Evolutionary conservation across 2,797 vertebrate genomes (phyloP), one percentile per base, ranked within the genome.

Genomic region (Austrolebias charrua): DNA sequence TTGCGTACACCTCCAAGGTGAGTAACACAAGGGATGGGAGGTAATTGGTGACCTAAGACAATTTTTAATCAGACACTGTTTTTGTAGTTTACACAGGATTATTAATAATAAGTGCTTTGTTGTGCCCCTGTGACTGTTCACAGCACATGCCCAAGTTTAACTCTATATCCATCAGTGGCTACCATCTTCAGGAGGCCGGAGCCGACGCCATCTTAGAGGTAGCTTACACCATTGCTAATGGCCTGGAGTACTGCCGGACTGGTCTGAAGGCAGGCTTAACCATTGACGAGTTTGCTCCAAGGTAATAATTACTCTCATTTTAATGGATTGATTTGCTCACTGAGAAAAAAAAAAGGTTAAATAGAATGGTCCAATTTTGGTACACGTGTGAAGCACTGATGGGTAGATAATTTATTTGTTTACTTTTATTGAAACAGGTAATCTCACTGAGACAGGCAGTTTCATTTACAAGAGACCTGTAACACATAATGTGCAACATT

Each of bases 61-160:
- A 31, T 38, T 24, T 46, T 28, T 0, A 2, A 19, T 15, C 10
- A 28, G 35, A 9, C 24, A 24, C 24, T 24, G 24, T 24, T 24
- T 35, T 4, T 12, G 4, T 11, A 6, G 10, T 20, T 10, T 45
- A 12, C 11, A 24, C 35, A 20, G 2, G 24, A 2, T 16, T 45
- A n/a, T 45, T 1, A 3, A 14, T 11, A 13, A 10, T n/a, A 2
- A 5, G 13, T 29, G 28, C 29, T 16, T 11, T 56, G 7, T 60
- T 61, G 47, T 43, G 0, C 31, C 63, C 0, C n/a, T 24, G 18
- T 40, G 20, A 43, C 18, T 38, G 2, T 66, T 69, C 40, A 0
- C 86, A 99, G 98, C 24, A 96, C 82, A 98, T 99, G 98, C 95
- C 98, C 66, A 98, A 98, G 86, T 99, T 98, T 89, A 99, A 99